Percentiles rank a stretch among this genome's conserved stretches.
These are phyloP conservation scores for Augochlora pura DNA, from an alignment of 1,140 invertebrate genomes.

Conservation along the genomic window DNA sequence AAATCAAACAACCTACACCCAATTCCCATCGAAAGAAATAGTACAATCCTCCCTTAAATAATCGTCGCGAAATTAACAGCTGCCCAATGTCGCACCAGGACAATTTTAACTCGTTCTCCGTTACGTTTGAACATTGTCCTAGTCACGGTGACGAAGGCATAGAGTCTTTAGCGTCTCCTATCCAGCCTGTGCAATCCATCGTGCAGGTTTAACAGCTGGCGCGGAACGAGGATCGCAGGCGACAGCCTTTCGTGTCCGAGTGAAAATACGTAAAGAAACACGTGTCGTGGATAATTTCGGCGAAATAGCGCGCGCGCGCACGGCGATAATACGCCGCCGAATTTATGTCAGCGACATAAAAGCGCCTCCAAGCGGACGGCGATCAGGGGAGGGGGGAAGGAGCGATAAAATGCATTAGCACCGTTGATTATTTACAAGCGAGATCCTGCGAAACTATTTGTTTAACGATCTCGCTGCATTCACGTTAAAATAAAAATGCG, in stretches of 20 bases:
- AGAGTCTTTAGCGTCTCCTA: too few relatives aligned
- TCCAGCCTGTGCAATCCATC: too few relatives aligned
- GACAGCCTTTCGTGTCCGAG: constrained; percentile 41
- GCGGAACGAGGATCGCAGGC: constrained; percentile 61
- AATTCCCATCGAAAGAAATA: too few relatives aligned
- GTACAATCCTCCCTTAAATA: too few relatives aligned
- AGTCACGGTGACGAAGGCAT: too few relatives aligned
- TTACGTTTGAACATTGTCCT: too few relatives aligned
- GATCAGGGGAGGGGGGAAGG: background rate
- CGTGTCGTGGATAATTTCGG: constrained; percentile 69
- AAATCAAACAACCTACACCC: too few relatives aligned
- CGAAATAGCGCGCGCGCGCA: too few relatives aligned
- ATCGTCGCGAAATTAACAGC: too few relatives aligned
- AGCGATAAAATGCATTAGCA: constrained; percentile 25
- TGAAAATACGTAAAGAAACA: constrained; percentile 69
- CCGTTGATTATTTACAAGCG: constrained; percentile 19
- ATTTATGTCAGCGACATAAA: constrained; percentile 70
- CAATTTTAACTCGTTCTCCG: too few relatives aligned
- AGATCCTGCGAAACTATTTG: background rate
- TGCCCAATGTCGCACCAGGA: too few relatives aligned
- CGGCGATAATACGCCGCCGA: constrained; percentile 59
- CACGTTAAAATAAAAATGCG: too few relatives aligned
- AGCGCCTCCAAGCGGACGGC: constrained; percentile 17
- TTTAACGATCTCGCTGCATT: background rate
- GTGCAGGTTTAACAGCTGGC: constrained; percentile 34